A percentile compares a stretch with the other conserved stretches of the same genome.
Evolutionary conservation across 2,797 vertebrate genomes (phyloP).

Genomic region (Diplodus puntazzo): DNA sequence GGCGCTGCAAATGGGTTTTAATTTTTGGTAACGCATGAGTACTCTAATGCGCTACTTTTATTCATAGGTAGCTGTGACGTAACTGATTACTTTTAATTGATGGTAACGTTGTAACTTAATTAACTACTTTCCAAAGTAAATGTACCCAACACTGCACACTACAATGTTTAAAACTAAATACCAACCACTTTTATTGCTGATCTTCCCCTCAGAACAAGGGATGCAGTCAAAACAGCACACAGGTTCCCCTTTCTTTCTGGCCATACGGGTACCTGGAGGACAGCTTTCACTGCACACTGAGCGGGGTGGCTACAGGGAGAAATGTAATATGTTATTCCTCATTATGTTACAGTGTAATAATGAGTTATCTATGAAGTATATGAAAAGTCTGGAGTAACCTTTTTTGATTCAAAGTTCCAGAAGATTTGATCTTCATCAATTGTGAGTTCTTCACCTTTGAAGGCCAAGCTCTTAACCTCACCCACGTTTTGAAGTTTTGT

Average conservation of each 20-base stretch:
- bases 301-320: slow-evolving; percentile 59
- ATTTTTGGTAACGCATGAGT: no score
- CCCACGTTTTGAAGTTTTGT: slow-evolving; percentile 69
- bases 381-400: slow-evolving; percentile 40
- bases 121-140: no score
- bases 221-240: slow-evolving; percentile 84
- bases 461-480: slow-evolving; percentile 62
- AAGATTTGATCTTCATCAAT: slow-evolving; percentile 74
- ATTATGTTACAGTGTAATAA: not conserved
- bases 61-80: no score
- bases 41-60: no score
- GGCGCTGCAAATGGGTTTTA: no score
- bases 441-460: slow-evolving; percentile 59
- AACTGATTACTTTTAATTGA: no score
- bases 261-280: slow-evolving; percentile 76
- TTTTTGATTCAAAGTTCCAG: slow-evolving; percentile 76
- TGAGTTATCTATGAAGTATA: no score
- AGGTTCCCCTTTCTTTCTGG: slow-evolving; percentile 68
- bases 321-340: not conserved
- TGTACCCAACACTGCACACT: no score
- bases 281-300: slow-evolving; percentile 84
- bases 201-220: slow-evolving; percentile 77
- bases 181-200: slow-evolving; percentile 80
- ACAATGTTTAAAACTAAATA: not conserved
- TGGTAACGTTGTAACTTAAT: no score